Evolutionary conservation across 2,113 vertebrate genomes (phyloP), one percentile per base, ranked within the genome.

Genomic region (Donacobius atricapilla): DNA sequence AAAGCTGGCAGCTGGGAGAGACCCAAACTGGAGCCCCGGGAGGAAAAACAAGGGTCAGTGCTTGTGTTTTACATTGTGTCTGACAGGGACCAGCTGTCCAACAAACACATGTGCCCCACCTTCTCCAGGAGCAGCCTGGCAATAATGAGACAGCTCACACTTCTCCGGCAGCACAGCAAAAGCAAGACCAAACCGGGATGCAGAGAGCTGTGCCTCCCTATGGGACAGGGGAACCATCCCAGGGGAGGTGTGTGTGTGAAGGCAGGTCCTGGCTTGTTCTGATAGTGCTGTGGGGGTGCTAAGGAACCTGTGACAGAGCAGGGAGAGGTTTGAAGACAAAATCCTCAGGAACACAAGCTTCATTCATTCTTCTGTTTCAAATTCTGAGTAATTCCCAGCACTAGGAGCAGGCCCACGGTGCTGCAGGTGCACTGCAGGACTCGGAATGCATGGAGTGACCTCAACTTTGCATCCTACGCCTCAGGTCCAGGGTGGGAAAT

Each of bases 371-470:
- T 69, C 19, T 66, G 31, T 77, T 76, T 89, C 23, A 45, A 45
- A 53, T 56, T 71, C n/a, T 25, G 64, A 44, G 47, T 50, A 22
- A 33, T 44, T 58, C 14, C 58, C 4, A 7, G 24, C 24, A 6
- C 33, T 3, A 1, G 30, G 69, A 64, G 9, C 1, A 4, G 47
- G 33, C 31, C 23, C 14, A 9, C 0, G 1, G 25, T 24, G 44
- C 69, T 68, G 73, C 64, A 50, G 24, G 47, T 1, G 4, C 35
- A 13, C 56, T 70, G 56, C 28, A 71, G 66, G 76, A 37, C 6
- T 30, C 0, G 0, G n/a, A 51, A 25, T 40, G 20, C 6, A 10
- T 0, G 3, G 42, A 35, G 13, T n/a, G 48, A 45, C 22, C 10
- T 5, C 44, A 47, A 0, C 39, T 83, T 58, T 28, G 20, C 57